Conservation (phyloP, 2,113 vertebrate genomes). For the Nannobrachium achirus region DNA sequence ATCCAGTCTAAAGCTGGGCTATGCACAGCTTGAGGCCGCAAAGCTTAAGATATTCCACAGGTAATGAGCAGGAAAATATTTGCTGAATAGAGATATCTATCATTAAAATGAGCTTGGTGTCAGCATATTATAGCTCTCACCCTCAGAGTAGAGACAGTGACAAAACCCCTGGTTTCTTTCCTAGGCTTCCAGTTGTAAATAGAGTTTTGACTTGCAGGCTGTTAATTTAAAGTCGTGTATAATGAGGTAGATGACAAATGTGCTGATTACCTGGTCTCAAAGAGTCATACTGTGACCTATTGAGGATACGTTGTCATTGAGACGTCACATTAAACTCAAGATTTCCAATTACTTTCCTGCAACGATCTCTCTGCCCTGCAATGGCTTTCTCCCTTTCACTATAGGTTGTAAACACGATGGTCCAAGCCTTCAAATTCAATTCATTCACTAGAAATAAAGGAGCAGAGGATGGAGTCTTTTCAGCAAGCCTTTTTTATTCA, state of each 20-base stretch:
- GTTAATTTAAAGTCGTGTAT: no score
- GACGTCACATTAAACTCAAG: conserved; percentile 53
- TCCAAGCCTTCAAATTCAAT: conserved; percentile 31
- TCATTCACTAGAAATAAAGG: conserved; percentile 40
- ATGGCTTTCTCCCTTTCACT: conserved; percentile 36
- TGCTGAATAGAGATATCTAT: conserved; percentile 61
- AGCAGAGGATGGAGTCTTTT: background rate
- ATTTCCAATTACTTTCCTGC: conserved; percentile 53
- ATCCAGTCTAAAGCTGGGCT: conserved; percentile 12
- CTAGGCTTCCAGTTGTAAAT: background rate
- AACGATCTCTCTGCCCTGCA: conserved; percentile 33
- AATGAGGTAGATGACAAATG: background rate
- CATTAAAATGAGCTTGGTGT: conserved; percentile 49
- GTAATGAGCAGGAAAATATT: conserved; percentile 64
- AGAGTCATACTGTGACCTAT: conserved; percentile 51
- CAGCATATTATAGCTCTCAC: conserved; percentile 44
- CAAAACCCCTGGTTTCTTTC: background rate
- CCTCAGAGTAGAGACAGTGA: conserved; percentile 18
- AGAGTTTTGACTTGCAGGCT: background rate
- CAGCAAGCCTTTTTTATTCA: conserved; percentile 30
- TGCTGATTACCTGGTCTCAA: conserved; percentile 32
- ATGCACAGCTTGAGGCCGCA: background rate
- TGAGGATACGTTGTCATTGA: conserved; percentile 51
- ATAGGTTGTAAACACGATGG: conserved; percentile 44
- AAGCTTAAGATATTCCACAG: conserved; percentile 40